A percentile compares a stretch with the other conserved stretches of the same genome.
phyloP scores from a whole-genome alignment of 2,113 vertebrate species.

The Ammospiza caudacuta region DNA sequence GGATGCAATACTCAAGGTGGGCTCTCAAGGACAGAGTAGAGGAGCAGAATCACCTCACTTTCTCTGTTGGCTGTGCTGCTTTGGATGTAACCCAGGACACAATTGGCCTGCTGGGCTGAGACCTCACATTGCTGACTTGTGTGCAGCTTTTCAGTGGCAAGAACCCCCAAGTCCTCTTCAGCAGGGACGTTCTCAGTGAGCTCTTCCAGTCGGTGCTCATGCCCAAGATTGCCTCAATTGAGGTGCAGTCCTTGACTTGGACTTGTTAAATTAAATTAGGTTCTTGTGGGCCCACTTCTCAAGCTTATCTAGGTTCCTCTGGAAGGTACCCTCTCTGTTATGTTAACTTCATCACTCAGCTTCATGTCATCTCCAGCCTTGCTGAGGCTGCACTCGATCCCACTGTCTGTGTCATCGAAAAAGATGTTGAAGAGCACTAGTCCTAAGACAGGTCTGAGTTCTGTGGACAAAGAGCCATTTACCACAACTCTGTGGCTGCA shows the following conservation, averaged over 20 bases:
- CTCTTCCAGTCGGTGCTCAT: not conserved
- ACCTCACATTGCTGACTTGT: not conserved
- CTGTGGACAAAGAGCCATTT: not conserved
- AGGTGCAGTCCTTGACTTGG: not conserved
- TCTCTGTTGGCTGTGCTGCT: not conserved
- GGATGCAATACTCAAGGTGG: not conserved
- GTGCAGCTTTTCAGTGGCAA: not conserved
- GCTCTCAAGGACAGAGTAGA: not conserved
- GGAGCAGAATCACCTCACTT: not conserved
- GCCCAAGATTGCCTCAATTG: not conserved
- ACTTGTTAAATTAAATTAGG: not conserved
- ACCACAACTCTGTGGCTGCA: not conserved
- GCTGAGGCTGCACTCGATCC: not conserved
- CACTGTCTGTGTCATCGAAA: accelerated
- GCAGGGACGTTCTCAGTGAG: not conserved
- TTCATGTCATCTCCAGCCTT: not conserved
- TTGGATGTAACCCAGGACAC: not conserved
- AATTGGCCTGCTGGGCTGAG: not conserved
- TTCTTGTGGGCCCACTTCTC: not conserved
- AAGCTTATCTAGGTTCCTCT: not conserved
- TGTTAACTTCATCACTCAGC: not conserved
- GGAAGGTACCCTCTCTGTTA: not conserved
- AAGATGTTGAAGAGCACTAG: too few species aligned
- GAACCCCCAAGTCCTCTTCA: not conserved
- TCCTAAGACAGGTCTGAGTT: not conserved